Conservation (phyloP, 1,140 invertebrate species). For the Heliconius hewitsoni region DNA sequence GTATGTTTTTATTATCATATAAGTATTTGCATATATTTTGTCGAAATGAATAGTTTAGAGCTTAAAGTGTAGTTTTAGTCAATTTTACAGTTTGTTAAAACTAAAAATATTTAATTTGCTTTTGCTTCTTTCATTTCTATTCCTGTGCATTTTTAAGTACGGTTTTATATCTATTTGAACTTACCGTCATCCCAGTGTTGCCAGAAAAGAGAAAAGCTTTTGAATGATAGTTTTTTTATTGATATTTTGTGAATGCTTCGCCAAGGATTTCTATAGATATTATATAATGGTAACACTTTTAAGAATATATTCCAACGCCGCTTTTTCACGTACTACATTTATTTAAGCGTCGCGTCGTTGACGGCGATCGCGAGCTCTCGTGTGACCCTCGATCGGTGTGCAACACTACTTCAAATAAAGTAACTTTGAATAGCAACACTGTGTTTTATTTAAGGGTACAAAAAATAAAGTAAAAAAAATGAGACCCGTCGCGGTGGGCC, state of each 20-base stretch:
- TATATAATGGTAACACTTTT: constrained; percentile 11
- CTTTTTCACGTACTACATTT: constrained; percentile 2
- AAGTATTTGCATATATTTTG: constrained; percentile 9
- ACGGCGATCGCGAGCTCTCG: constrained; percentile 28
- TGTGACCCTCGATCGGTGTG: constrained; percentile 43
- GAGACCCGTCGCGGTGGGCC: no score
- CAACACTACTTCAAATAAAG: constrained; percentile 61
- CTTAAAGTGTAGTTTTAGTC: constrained; percentile 10
- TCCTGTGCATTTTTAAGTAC: constrained; percentile 1
- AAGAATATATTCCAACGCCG: neutral
- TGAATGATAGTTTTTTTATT: neutral
- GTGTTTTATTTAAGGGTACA: neutral
- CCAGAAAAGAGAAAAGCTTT: constrained; percentile 12
- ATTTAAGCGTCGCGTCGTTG: constrained; percentile 8
- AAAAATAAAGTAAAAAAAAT: no score
- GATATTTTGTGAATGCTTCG: constrained; percentile 2
- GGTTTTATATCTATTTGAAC: neutral
- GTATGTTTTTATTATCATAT: constrained; percentile 12
- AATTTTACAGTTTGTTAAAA: constrained; percentile 14
- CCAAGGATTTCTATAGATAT: constrained; percentile 1
- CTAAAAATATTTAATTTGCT: constrained; percentile 13
- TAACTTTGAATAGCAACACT: constrained; percentile 58
- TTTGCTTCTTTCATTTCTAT: constrained; percentile 9
- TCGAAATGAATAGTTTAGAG: constrained; percentile 6
- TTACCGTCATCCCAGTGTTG: constrained; percentile 7